A percentile compares a stretch with the other conserved stretches of the same genome.
Evolutionary conservation across 2,888 invertebrate species (phyloP).

Genomic region (Odontocerum albicorne): DNA sequence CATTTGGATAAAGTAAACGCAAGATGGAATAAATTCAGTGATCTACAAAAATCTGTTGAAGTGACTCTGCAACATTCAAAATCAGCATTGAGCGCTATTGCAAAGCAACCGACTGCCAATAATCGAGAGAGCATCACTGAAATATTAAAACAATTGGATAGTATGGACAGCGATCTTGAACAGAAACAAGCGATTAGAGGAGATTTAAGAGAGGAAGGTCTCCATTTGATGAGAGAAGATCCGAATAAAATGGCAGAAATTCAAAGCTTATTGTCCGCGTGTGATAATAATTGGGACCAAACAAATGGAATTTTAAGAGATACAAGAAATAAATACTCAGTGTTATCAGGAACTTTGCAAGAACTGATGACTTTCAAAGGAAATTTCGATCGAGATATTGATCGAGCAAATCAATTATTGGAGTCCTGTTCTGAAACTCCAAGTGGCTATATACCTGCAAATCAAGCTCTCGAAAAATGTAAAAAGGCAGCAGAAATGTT

Average conservation of each 20-base stretch:
- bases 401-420: slow-evolving; percentile 67
- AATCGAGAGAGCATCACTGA: slow-evolving; percentile 54
- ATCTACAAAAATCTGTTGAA: slow-evolving; percentile 69
- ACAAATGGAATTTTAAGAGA: slow-evolving; percentile 73
- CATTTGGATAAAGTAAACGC: slow-evolving; percentile 70
- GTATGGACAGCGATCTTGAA: slow-evolving; percentile 59
- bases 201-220: slow-evolving; percentile 76
- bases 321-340: slow-evolving; percentile 71
- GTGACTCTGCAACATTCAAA: slow-evolving; percentile 65
- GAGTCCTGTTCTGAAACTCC: slow-evolving; percentile 67
- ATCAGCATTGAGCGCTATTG: slow-evolving; percentile 58
- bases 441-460: slow-evolving; percentile 72
- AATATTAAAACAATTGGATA: slow-evolving; percentile 55
- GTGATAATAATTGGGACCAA: slow-evolving; percentile 82
- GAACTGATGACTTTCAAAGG: slow-evolving; percentile 74
- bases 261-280: slow-evolving; percentile 75
- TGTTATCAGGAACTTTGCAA: slow-evolving; percentile 72
- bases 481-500: slow-evolving; percentile 75
- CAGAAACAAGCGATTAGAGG: slow-evolving; percentile 66
- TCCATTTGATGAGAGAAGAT: slow-evolving; percentile 79
- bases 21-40: slow-evolving; percentile 77
- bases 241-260: slow-evolving; percentile 77
- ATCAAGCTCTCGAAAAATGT: slow-evolving; percentile 70
- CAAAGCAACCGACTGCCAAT: slow-evolving; percentile 52
- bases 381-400: slow-evolving; percentile 69